Evolutionary conservation across 2,113 vertebrate genomes (phyloP), one percentile per base, ranked within the genome.

Genomic region (Chauna torquata): DNA sequence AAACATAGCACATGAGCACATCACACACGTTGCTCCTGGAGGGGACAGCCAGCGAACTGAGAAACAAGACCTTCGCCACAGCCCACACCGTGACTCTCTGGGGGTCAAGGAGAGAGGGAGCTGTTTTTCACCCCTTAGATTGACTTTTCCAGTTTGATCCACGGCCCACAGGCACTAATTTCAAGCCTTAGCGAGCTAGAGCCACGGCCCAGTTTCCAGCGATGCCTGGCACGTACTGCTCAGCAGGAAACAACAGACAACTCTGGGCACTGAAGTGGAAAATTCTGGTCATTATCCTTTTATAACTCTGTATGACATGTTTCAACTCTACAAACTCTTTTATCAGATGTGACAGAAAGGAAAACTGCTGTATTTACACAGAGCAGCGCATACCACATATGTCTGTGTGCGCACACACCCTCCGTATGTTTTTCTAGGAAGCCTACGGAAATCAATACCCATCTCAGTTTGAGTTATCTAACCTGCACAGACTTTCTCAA

Each of bases 151-250:
- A 59, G 65, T 88, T 13, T 44, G 82, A 90, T 72, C 65, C 76
- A 20, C 71, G 30, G 72, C 88, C 69, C 77, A 64, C 49, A 47
- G 54, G 65, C 65, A 61, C 40, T 61, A 23, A 86, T 16, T n/a
- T 75, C 57, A 65, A 76, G 80, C 47, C 52, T 52, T 16, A 47
- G 76, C 1, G 3, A 86, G 54, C 0, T 0, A 66, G 79, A 82
- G 45, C 83, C 16, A 3, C 3, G 30, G 79, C 68, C 72, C 6
- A 0, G 16, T 47, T 80, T 64, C 65, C 90, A 92, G 82, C 12
- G 0, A 23, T 12, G 59, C 49, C 45, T 47, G n/a, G 49, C 8
- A 3, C 1, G 0, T 2, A 17, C 45, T 68, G 42, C 30, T 44
- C 66, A 72, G 54, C 28, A 38, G 69, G 25, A 40, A 89, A 71